Base-by-base conservation (phyloP, 2,888 invertebrate species). In the Athripsodes cinereus region DNA sequence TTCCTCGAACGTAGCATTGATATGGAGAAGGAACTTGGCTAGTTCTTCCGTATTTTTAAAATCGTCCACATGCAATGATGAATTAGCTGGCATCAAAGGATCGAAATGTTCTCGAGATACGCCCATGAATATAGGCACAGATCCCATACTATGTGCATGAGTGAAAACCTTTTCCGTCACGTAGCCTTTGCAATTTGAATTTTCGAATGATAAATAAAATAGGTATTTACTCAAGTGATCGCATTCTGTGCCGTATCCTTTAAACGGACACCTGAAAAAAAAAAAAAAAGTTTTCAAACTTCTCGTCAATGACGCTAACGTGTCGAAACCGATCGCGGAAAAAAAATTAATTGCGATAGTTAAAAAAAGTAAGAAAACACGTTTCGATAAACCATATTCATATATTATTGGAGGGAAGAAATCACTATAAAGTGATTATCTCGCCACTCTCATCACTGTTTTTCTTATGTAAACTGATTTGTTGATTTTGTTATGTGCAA, bases 141-240 rank as follows among this genome's bases (percentile, higher is more conserved):
- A 75, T 18, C 79, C 78, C 68, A 84, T 85, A 1, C 71, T 66
- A 65, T 81, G 86, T 0, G 82, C 84, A 64, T 87, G 79, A 76
- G 84, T 82, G 71, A 83, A 88, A 1, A 81, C 67, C 68, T 88
- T 88, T 67, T 88, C 88, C 0, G 87, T 87, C 48, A 88, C 70
- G 65, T 88, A 88, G 67, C 87, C 83, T 5, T 74, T 74, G 66
- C 88, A 88, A 64, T 82, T 80, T 0, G 84, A 81, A 67, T 87
- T 88, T 69, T 88, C 88, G 63, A 88, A 82, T 0, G 85, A 81
- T 46, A 88, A 69, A 66, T 87, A 87, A 68, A 88, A 88, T 65
- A 85, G 74, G 69, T 87, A 88, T 8, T 76, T 66, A 0, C 75
- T 69, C 46, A 87, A 69, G 5, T 70, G 63, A 1, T 74, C 69